These are phyloP conservation scores for Podiceps cristatus DNA, from an alignment of 2,113 vertebrate species.

Conservation along the genomic window DNA sequence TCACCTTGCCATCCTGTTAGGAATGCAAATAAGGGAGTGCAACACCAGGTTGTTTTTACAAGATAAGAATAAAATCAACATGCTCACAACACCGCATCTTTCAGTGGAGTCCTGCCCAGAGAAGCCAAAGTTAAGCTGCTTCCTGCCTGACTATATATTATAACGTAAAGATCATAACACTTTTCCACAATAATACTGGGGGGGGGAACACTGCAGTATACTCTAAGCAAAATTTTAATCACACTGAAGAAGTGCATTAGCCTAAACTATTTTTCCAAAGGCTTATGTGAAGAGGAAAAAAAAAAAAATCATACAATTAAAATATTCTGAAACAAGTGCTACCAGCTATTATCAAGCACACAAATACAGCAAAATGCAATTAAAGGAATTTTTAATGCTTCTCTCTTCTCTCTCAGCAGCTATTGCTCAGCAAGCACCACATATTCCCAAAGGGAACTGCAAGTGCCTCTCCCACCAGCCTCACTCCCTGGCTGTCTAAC, in stretches of 20 bases:
- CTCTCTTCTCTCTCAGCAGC: not conserved
- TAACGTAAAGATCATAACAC: not conserved
- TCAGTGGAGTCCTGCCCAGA: not conserved
- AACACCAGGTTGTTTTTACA: not conserved
- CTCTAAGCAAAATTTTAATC: not conserved
- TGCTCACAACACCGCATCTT: not conserved
- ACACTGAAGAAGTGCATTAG: not conserved
- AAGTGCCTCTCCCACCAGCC: not conserved
- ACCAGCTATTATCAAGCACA: not conserved
- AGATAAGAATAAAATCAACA: conserved; percentile 24
- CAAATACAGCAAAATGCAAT: not conserved
- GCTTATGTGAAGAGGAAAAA: not conserved
- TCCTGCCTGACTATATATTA: not conserved
- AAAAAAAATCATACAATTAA: not conserved
- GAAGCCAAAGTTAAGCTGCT: not conserved
- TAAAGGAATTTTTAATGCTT: not conserved
- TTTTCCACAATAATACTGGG: not conserved
- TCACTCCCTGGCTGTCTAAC: not conserved
- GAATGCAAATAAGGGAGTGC: conserved; percentile 58
- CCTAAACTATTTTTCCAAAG: not conserved
- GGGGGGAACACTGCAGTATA: not conserved
- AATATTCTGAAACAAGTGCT: not conserved
- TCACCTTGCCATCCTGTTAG: conserved; percentile 47
- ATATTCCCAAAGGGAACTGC: not conserved
- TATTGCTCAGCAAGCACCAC: not conserved